Conservation (phyloP, 2,888 invertebrate species). For the Venustoraphidia nigricollis region DNA sequence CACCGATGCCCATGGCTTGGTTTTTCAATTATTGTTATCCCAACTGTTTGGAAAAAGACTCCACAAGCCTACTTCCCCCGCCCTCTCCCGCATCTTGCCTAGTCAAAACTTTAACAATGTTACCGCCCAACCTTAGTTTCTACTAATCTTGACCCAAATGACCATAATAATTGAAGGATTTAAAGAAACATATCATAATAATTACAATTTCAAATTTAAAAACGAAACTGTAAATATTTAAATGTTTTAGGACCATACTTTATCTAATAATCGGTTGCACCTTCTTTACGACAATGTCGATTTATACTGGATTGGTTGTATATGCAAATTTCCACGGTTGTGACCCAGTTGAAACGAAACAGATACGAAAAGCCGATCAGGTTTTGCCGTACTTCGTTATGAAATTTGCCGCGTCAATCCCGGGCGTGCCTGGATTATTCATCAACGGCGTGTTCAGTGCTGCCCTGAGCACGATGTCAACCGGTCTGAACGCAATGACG, state of each 20-base stretch:
- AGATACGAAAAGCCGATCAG: constrained; percentile 21
- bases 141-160: too few species aligned
- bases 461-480: constrained; percentile 27
- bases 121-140: too few species aligned
- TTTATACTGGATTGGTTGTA: constrained; percentile 23
- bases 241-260: not conserved
- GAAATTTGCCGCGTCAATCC: constrained; percentile 27
- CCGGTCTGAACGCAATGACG: constrained; percentile 20
- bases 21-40: too few species aligned
- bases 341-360: constrained; percentile 22
- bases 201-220: not conserved
- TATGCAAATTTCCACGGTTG: constrained; percentile 27
- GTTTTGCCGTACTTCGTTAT: constrained; percentile 35
- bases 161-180: too few species aligned
- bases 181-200: too few species aligned
- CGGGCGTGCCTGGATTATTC: constrained; percentile 37
- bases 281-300: constrained; percentile 4
- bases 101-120: too few species aligned
- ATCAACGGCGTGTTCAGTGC: constrained; percentile 39
- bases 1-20: too few species aligned
- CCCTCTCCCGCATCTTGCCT: too few species aligned
- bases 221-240: not conserved
- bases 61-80: too few species aligned
- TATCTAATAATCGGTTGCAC: constrained; percentile 1
- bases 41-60: too few species aligned